Conservation (phyloP, 2,888 invertebrate genomes). For the Acanthosepion esculentum region DNA sequence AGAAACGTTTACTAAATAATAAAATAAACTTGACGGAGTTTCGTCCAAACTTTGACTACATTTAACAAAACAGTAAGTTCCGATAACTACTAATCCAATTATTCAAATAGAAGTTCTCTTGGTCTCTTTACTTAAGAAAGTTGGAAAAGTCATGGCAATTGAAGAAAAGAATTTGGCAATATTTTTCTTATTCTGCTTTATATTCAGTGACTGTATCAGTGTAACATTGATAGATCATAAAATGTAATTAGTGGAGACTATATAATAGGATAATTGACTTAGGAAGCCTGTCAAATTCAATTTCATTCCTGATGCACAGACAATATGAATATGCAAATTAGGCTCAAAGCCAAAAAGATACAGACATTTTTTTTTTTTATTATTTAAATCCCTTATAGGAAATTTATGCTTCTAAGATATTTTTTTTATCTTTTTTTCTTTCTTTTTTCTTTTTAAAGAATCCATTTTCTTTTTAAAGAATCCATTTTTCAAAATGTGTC, state of each 20-base stretch:
- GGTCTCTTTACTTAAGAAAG: not conserved
- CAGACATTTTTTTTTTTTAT: not conserved
- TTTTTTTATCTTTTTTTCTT: not conserved
- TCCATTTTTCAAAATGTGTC: not conserved
- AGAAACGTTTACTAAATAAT: no score
- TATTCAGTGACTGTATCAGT: not conserved
- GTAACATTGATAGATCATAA: not conserved
- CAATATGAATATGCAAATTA: constrained; percentile 12
- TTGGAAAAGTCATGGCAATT: not conserved
- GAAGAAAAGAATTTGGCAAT: not conserved
- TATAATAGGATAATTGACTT: not conserved
- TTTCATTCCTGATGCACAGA: not conserved
- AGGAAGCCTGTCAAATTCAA: constrained; percentile 18
- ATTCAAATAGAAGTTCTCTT: not conserved
- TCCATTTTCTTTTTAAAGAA: not conserved
- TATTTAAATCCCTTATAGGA: no score
- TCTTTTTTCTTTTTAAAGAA: not conserved
- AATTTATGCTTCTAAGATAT: no score
- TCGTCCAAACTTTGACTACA: no score
- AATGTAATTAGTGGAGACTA: not conserved
- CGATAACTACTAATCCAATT: not conserved
- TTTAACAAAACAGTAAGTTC: not conserved
- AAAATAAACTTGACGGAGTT: no score
- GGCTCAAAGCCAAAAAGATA: constrained; percentile 2
- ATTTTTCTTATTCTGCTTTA: not conserved